These are phyloP conservation scores for Collichthys lucidus DNA, from an alignment of 2,113 vertebrate species.

Conservation along the genomic window DNA sequence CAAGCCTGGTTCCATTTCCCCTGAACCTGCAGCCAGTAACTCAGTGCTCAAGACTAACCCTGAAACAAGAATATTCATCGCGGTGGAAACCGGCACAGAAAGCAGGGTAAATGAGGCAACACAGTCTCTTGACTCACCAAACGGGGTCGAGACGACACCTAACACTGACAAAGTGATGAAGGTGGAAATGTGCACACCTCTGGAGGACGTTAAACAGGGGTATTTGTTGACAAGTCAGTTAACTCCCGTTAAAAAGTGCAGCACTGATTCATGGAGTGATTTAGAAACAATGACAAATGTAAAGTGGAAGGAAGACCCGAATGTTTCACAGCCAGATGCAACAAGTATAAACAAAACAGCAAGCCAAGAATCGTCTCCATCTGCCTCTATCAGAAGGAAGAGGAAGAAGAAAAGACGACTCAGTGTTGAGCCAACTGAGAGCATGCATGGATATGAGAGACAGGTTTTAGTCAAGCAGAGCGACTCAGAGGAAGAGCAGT, in stretches of 20 bases:
- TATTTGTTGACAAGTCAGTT: conserved; percentile 19
- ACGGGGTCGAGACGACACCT: not conserved
- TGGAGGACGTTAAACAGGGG: conserved; percentile 13
- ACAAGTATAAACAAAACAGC: conserved; percentile 31
- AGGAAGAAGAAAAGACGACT: conserved; percentile 78
- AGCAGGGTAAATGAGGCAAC: conserved; percentile 37
- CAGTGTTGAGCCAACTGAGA: conserved; percentile 59
- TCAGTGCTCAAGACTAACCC: conserved; percentile 26
- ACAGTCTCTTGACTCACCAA: conserved; percentile 23
- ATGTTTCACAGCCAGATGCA: conserved; percentile 10
- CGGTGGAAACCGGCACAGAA: conserved; percentile 39
- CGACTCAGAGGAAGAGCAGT: conserved; percentile 75
- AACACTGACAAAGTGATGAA: conserved; percentile 2
- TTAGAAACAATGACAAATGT: conserved; percentile 4
- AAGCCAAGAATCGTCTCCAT: conserved; percentile 50
- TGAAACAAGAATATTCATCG: conserved; percentile 50
- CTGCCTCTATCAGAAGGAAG: conserved; percentile 72
- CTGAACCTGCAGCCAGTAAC: conserved; percentile 44
- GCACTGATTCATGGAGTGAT: conserved; percentile 12
- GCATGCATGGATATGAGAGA: conserved; percentile 47
- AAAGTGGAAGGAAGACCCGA: conserved; percentile 28
- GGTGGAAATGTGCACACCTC: conserved; percentile 1
- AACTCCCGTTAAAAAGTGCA: conserved; percentile 3
- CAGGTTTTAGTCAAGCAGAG: conserved; percentile 37
- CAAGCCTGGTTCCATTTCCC: conserved; percentile 9